phyloP scores from a whole-genome alignment of 2,113 vertebrate species.

The Cyrtonyx montezumae region DNA sequence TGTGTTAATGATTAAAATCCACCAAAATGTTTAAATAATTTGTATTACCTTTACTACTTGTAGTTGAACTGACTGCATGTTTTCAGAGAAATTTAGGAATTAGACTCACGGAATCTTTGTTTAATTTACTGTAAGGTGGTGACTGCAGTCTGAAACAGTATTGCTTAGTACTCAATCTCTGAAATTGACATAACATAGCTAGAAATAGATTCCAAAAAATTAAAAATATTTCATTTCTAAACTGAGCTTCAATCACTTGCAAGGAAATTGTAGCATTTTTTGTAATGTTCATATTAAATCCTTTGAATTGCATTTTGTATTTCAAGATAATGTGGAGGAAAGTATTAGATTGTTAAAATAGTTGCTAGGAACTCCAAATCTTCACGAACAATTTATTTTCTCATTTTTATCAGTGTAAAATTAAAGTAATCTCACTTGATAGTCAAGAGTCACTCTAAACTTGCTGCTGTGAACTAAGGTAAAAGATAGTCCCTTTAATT shows the following conservation, averaged over 20 bases:
- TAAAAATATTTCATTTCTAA: neutral
- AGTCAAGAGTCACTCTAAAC: neutral
- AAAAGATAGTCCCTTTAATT: neutral
- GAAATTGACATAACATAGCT: neutral
- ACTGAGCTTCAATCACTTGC: neutral
- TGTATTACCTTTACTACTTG: neutral
- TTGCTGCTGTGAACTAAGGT: neutral
- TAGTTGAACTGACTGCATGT: neutral
- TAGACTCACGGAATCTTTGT: neutral
- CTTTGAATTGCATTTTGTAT: neutral
- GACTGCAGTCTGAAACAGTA: neutral
- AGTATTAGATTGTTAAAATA: neutral
- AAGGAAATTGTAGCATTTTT: neutral
- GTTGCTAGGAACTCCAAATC: neutral
- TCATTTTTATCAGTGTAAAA: neutral
- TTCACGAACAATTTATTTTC: neutral
- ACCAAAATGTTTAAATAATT: neutral
- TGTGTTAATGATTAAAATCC: neutral
- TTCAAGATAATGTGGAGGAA: neutral
- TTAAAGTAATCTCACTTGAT: neutral
- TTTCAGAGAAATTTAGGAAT: neutral
- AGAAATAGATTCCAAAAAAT: neutral
- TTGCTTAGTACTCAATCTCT: accelerated
- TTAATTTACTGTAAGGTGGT: neutral
- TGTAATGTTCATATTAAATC: neutral